Percentiles rank a stretch among this genome's conserved stretches.
Evolutionary conservation across 2,888 invertebrate genomes (phyloP).

Genomic region (Microctonus aethiopoides): DNA sequence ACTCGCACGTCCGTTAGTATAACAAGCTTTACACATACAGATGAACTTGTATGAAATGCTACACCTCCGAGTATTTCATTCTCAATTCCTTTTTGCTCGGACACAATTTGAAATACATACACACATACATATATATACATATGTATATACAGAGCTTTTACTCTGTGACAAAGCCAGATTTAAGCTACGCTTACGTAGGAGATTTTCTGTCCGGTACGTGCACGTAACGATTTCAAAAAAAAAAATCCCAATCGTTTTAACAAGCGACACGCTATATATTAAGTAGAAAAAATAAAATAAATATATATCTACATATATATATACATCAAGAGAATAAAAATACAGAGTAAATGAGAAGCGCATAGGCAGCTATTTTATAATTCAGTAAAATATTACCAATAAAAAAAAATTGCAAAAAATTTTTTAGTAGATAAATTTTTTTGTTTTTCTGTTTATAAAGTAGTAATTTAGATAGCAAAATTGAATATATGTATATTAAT

Average conservation of each 20-base stretch:
- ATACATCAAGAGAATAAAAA: too few species aligned
- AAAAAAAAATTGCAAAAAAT: too few species aligned
- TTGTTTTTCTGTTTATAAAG: neutral
- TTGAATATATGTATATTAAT: neutral
- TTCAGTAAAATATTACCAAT: too few species aligned
- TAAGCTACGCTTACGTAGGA: conserved; percentile 56
- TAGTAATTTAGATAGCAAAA: neutral
- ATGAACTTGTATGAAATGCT: conserved; percentile 18
- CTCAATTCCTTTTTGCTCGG: neutral
- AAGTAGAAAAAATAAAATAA: too few species aligned
- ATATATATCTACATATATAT: too few species aligned
- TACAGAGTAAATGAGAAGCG: too few species aligned
- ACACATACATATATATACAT: conserved; percentile 25
- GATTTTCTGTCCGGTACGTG: conserved; percentile 47
- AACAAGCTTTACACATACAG: conserved; percentile 21
- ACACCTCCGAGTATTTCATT: neutral
- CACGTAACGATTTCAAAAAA: conserved; percentile 35
- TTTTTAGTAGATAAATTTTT: too few species aligned
- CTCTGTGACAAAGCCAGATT: conserved; percentile 56
- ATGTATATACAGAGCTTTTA: conserved; percentile 14
- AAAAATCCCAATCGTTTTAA: conserved; percentile 44
- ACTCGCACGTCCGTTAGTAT: conserved; percentile 26
- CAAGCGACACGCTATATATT: conserved; percentile 25
- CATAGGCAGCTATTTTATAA: too few species aligned
- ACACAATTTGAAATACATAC: neutral